These are phyloP conservation scores for Margarornis squamiger DNA, from an alignment of 2,797 vertebrate species.

Conservation along the genomic window DNA sequence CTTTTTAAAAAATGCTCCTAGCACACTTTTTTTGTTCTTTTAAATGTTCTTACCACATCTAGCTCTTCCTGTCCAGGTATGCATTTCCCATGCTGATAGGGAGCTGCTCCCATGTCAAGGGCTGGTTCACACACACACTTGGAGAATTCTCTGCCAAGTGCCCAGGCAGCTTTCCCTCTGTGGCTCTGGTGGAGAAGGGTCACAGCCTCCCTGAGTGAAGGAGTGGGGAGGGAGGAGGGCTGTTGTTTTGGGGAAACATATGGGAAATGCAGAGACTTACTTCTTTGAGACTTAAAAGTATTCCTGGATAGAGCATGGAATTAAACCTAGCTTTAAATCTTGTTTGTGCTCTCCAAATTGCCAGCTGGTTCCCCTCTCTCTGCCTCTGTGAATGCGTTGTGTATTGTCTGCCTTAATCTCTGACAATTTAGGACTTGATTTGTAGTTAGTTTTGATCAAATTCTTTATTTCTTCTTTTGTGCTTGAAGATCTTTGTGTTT, in stretches of 20 bases:
- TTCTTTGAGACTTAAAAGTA: not conserved
- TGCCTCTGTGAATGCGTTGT: not conserved
- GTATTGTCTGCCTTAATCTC: not conserved
- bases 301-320: not conserved
- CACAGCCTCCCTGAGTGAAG: not conserved
- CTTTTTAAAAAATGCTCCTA: not conserved
- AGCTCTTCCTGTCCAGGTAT: not conserved
- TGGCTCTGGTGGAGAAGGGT: not conserved
- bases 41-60: not conserved
- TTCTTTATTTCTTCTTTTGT: not conserved
- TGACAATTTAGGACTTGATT: not conserved
- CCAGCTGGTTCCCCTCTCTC: not conserved
- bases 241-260: not conserved
- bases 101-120: not conserved
- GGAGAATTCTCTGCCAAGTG: rapidly evolving
- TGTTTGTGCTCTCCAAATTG: not conserved
- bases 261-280: not conserved
- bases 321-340: not conserved
- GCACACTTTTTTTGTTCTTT: not conserved
- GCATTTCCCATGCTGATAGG: not conserved
- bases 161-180: not conserved
- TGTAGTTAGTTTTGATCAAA: not conserved
- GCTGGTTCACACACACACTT: rapidly evolving
- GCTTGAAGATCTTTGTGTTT: not conserved
- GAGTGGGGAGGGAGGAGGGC: not conserved